These are phyloP conservation scores for Drosophila mulleri DNA, from an alignment of 2,888 invertebrate species.

Conservation along the genomic window DNA sequence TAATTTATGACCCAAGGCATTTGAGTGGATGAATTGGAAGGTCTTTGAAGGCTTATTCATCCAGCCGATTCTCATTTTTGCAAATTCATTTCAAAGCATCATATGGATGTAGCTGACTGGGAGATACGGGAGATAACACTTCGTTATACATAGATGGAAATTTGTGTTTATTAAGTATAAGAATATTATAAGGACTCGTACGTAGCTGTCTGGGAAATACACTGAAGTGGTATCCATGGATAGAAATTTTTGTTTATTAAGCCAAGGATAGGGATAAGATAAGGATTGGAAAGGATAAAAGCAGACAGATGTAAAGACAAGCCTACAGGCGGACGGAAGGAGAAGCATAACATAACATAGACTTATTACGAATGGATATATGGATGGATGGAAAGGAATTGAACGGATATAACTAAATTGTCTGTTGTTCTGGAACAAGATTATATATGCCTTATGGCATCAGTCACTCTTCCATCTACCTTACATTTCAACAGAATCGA, in stretches of 20 bases:
- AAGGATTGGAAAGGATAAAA: background rate
- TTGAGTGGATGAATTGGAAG: constrained; percentile 33
- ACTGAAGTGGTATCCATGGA: background rate
- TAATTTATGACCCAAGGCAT: constrained; percentile 69
- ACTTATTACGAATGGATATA: too few relatives aligned
- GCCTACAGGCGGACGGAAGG: background rate
- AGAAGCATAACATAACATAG: too few relatives aligned
- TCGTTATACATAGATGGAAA: background rate
- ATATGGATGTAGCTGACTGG: too few relatives aligned
- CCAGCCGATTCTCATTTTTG: background rate
- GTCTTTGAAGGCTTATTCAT: constrained; percentile 6
- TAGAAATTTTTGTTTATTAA: background rate
- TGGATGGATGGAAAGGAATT: background rate
- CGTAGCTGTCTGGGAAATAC: too few relatives aligned
- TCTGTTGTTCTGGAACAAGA: background rate
- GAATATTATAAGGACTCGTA: too few relatives aligned
- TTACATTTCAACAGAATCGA: background rate
- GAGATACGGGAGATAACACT: background rate
- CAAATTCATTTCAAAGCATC: background rate
- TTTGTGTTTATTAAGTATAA: background rate
- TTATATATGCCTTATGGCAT: background rate
- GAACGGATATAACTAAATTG: background rate
- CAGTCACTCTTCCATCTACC: background rate
- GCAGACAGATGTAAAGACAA: background rate
- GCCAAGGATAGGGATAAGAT: background rate